Evolutionary conservation across 2,797 vertebrate genomes (phyloP).

Genomic region (Apodemus agrarius): DNA sequence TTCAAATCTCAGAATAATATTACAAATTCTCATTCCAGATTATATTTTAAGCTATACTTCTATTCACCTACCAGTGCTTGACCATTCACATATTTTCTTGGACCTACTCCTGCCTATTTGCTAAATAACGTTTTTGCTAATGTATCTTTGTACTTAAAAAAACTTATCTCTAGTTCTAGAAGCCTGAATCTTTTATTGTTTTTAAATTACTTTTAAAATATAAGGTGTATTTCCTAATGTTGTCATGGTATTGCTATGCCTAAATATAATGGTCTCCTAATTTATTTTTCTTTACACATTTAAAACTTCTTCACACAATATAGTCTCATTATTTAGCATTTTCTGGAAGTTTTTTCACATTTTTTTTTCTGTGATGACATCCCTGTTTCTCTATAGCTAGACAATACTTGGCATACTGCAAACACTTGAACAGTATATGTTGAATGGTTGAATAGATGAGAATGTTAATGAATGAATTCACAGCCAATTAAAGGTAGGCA

Average conservation of each 20-base stretch:
- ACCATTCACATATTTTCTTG: neutral
- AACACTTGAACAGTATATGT: neutral
- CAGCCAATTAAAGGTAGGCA: neutral
- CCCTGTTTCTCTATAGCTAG: neutral
- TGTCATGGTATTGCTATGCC: neutral
- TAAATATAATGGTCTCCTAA: neutral
- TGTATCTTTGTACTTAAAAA: neutral
- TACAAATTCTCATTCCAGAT: neutral
- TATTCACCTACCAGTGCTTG: neutral
- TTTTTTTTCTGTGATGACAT: neutral
- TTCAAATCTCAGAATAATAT: neutral
- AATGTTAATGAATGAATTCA: neutral
- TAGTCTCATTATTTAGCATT: neutral
- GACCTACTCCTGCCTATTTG: neutral
- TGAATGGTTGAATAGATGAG: neutral
- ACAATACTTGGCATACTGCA: neutral
- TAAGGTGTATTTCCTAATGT: neutral
- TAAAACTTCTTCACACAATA: neutral
- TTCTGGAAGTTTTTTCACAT: neutral
- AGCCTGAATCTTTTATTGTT: neutral
- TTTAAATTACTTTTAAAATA: neutral
- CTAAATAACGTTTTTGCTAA: neutral
- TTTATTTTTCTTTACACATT: neutral
- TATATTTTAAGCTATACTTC: neutral
- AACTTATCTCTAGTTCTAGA: neutral